Base-by-base conservation (phyloP, 2,113 vertebrate species). In the Semnornis frantzii region DNA sequence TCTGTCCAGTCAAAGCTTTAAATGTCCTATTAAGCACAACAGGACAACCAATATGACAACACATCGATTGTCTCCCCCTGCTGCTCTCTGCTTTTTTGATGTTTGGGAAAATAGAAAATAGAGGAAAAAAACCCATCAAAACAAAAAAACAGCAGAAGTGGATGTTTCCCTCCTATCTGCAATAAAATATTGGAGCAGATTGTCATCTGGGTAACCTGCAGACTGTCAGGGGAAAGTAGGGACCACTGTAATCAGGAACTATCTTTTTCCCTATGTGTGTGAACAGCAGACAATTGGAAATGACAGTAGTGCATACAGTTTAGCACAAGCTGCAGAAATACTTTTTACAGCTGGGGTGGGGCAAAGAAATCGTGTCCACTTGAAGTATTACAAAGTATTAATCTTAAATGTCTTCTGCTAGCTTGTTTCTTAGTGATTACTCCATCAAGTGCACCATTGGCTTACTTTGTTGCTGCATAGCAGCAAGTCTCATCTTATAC, bases 21-120 rank as follows among this genome's bases (percentile, higher is more conserved):
- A 78, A 83, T 37, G 30, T 7, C 33, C n/a, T 81, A 48, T 42
- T 48, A 77, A 74, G 28, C 31, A 52, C 25, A 66, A 50, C 6
- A 28, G 66, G 1, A 21, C 6, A 72, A 89, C 6, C 0, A 9
- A 44, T 0, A 1, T 27, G 62, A 60, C 31, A 68, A 55, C 62
- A 58, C 54, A 55, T 2, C 9, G 62, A 44, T 54, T 5, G 10
- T 60, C 44, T 65, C 54, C 66, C 23, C 20, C 20, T 5, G 3
- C 44, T 44, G 44, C 66, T 72, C 48, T 63, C 37, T 48, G 31
- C 20, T n/a, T 48, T 82, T 37, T 63, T 13, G 68, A 74, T 15
- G 64, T 74, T 82, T 73, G 55, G 25, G 23, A 7, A 81, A 92
- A 89, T 44, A 44, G 31, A 65, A 24, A 21, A 59, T 44, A 44